Evolutionary conservation across 1,140 invertebrate species (phyloP), one percentile per base, ranked within the genome.

Genomic region (Papilio polyxenes): DNA sequence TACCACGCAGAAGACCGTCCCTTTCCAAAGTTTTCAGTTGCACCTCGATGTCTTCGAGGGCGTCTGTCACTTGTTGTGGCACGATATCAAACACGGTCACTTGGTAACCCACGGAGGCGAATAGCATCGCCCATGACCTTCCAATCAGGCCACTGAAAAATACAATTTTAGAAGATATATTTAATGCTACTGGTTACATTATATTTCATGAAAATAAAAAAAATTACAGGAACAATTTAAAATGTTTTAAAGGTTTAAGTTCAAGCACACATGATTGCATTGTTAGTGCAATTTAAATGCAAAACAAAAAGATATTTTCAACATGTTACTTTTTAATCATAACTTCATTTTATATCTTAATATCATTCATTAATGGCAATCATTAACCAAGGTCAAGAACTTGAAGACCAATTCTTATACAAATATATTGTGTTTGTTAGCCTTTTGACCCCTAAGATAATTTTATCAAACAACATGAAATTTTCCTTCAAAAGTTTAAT

Each of bases 111-210:
- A 97, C 98, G n/a, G 97, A 96, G 0, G 98, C 98, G 94, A 99
- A 99, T 4, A 99, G 94, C 98, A 99, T 99, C 0, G 98, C 97
- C 98, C 98, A 99, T 87, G 98, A 99, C 79, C 97, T 96, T 10
- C 98, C 98, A 84, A 99, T 99, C 31, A 99, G 94, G 6, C 98
- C 98, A 93, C 98, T 98, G 90, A 69, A 95, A 94, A 81, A 76
- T 59, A 53, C 7, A 53, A 53, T 44, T 44, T 49, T 82, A 78
- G 49, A 6, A 44, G n/a, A 75, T 37, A 65, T 49, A 80, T 80
- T 49, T n/a, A 49, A 83, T 62, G 15, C 79, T n/a, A 20, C 72
- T 82, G 65, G 0, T 72, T 17, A 17, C 3, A 53, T 53, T 53
- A 17, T 13, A 53, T 53, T 53, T 15, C 15, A 10, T 56, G 17